phyloP scores from a whole-genome alignment of 2,888 invertebrate species.

The Escarpia spicata region DNA sequence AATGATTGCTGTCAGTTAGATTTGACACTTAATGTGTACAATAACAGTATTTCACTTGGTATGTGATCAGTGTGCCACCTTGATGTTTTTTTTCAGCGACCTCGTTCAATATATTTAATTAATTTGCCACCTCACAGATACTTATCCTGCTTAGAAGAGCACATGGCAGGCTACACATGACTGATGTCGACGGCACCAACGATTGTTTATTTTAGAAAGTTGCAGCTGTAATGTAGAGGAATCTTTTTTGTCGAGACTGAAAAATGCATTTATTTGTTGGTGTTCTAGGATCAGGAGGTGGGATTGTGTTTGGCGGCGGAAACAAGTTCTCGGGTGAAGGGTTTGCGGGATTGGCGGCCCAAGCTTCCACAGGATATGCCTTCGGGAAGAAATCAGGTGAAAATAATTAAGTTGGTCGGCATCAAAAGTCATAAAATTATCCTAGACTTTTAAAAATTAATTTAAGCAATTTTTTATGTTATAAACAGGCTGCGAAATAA shows the following conservation, averaged over 20 bases:
- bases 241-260: not conserved
- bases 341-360: not conserved
- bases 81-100: no score
- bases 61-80: no score
- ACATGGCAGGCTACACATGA: no score
- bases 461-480: no score
- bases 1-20: not conserved
- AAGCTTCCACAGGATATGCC: not conserved
- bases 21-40: not conserved
- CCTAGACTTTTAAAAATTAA: no score
- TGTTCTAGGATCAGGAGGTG: not conserved
- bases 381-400: slow-evolving; percentile 4
- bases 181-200: no score
- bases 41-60: not conserved
- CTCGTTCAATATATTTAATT: no score
- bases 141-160: no score
- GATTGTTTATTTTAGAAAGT: not conserved
- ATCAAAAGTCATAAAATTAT: not conserved
- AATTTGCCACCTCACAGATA: no score
- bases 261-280: not conserved
- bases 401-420: not conserved
- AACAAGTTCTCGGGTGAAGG: not conserved
- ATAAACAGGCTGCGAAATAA: no score
- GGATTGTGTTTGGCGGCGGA: not conserved
- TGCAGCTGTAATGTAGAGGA: not conserved